Percentiles rank a stretch among this genome's conserved stretches.
Evolutionary conservation across 2,113 vertebrate genomes (phyloP).

Genomic region (Pitta sordida): DNA sequence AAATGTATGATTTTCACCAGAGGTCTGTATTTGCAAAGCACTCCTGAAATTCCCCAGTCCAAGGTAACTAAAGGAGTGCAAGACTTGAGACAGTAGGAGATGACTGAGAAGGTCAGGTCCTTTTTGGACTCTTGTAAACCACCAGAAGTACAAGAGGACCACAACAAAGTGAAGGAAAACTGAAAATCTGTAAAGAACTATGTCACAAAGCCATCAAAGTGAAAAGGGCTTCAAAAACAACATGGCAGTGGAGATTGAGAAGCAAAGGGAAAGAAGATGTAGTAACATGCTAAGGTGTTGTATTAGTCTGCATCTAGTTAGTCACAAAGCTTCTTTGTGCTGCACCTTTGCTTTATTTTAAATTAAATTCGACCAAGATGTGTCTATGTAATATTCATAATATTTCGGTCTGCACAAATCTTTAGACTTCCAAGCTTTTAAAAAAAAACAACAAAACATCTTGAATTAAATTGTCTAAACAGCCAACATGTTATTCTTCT

Average conservation of each 20-base stretch:
- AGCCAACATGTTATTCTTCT: neutral
- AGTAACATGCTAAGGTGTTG: neutral
- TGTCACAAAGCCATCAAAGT: neutral
- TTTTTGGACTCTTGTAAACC: neutral
- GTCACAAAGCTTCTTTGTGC: neutral
- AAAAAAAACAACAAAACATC: constrained; percentile 18
- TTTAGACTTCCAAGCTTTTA: neutral
- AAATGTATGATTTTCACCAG: neutral
- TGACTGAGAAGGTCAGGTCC: neutral
- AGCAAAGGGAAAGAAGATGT: neutral
- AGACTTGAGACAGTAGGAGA: neutral
- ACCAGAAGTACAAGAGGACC: neutral
- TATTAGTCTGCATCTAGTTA: neutral
- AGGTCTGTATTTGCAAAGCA: neutral
- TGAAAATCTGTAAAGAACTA: neutral
- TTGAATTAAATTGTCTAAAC: constrained; percentile 2
- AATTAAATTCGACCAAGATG: neutral
- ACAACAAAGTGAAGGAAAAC: neutral
- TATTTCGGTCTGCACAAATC: neutral
- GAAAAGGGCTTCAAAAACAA: neutral
- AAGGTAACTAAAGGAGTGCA: neutral
- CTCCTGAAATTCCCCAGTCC: neutral
- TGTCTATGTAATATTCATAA: neutral
- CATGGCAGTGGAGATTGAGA: neutral
- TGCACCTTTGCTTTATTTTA: neutral